Conservation (phyloP, 1,140 invertebrate genomes). For the Lepidurus apus region DNA sequence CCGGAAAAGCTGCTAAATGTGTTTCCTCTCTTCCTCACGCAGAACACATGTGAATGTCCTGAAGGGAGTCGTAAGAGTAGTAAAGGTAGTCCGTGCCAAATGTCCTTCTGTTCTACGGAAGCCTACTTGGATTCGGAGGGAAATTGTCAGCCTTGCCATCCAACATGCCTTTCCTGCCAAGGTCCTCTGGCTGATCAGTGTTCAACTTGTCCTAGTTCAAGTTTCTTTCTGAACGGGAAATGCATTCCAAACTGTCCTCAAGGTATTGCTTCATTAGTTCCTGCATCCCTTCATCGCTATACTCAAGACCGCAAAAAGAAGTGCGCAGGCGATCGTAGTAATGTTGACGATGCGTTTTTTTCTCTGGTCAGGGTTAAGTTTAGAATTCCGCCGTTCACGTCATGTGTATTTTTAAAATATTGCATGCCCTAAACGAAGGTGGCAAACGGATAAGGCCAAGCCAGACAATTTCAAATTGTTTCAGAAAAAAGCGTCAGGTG, state of each 20-base stretch:
- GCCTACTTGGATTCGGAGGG: not conserved
- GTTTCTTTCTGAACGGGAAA: not conserved
- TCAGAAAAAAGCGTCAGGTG: not conserved
- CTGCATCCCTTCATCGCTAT: not conserved
- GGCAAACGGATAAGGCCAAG: not conserved
- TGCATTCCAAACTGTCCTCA: not conserved
- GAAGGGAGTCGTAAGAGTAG: not conserved
- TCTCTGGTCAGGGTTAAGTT: not conserved
- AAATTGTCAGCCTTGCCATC: not conserved
- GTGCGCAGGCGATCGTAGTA: not conserved
- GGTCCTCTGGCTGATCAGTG: not conserved
- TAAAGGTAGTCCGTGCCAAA: not conserved
- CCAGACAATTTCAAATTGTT: not conserved
- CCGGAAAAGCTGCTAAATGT: slow-evolving; percentile 3
- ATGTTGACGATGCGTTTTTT: not conserved
- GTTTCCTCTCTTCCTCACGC: not conserved
- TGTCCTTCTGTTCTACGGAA: not conserved
- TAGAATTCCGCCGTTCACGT: not conserved
- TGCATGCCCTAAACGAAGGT: slow-evolving; percentile 7
- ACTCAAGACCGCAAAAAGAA: not conserved
- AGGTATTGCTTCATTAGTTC: not conserved
- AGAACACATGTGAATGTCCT: not conserved
- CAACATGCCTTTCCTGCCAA: slow-evolving; percentile 1
- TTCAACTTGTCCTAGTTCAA: not conserved
- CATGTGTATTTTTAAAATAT: slow-evolving; percentile 16